Base-by-base conservation (phyloP, 2,113 vertebrate species). In the Rhegmatorhina hoffmannsi region DNA sequence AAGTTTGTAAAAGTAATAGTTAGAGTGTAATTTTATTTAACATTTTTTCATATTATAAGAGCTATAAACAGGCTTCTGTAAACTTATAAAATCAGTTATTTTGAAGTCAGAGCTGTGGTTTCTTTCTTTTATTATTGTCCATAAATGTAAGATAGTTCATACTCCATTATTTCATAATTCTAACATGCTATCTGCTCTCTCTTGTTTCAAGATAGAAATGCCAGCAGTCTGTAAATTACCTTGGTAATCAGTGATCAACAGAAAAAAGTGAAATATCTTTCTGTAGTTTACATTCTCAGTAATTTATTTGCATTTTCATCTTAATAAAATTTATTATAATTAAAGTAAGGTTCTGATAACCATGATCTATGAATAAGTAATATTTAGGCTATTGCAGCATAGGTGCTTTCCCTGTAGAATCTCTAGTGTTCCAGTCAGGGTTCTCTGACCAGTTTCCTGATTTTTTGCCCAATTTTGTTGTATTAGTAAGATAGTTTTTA, bases 11-110 rank as follows among this genome's bases (percentile, higher is more conserved):
- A 97, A 95, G 58, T 44, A 34, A 17, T 82, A 93, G 17, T 75
- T 94, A n/a, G 68, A 89, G 58, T 68, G 74, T 77, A 82, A 74
- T 86, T 91, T 95, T 86, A 92, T 89, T 91, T 93, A 84, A 74
- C 56, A 59, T 92, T 90, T 64, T 52, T 89, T 93, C 73, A 76
- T 53, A 20, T 56, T 95, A 46, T 59, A 64, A 79, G 28, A 77
- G 29, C 49, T 89, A 87, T 76, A 92, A 94, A 67, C 21, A 84
- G 46, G 6, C 28, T 83, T 53, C 38, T 84, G 29, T 93, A 95
- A 95, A 90, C 50, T 89, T 96, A 70, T 9, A 93, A 43, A 87
- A 87, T 68, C n/a, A 82, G 8, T 69, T 86, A 82, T 60, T 92
- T 84, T 74, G 44, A 53, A 13, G 24, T 76, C 55, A 74, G 50